phyloP scores from a whole-genome alignment of 2,797 vertebrate genomes.

The Ceryle rudis region DNA sequence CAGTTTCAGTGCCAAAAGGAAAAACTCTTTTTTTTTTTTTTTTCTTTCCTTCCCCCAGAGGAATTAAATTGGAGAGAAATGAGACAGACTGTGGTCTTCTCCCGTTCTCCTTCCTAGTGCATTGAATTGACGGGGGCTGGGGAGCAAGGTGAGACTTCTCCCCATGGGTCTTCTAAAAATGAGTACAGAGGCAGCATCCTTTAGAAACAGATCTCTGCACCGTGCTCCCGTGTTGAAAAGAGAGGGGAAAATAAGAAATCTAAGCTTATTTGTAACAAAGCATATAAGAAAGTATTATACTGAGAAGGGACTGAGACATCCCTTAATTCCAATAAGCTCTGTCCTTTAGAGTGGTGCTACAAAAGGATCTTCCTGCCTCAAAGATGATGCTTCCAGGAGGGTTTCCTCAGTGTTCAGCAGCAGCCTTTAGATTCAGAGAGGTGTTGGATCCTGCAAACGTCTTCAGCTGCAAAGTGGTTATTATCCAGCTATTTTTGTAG shows the following conservation, averaged over 20 bases:
- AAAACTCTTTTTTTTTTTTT: background rate
- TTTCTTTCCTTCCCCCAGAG: background rate
- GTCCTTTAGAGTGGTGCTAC: conserved; percentile 17
- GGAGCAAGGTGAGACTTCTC: background rate
- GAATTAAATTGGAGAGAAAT: background rate
- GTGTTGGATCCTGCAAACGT: background rate
- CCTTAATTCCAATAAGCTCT: conserved; percentile 61
- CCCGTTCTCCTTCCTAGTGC: background rate
- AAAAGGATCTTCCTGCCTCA: conserved; percentile 36
- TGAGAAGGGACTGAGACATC: conserved; percentile 36
- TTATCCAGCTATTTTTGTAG: conserved; percentile 60
- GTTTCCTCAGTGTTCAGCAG: background rate
- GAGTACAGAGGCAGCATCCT: background rate
- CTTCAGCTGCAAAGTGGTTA: conserved; percentile 42
- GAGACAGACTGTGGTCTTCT: background rate
- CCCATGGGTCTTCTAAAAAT: background rate
- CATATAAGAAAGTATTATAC: conserved; percentile 50
- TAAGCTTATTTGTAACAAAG: conserved; percentile 44
- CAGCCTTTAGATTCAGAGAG: conserved; percentile 11
- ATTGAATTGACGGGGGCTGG: background rate
- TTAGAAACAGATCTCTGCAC: background rate
- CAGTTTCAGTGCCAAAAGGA: background rate
- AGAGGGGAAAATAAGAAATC: background rate
- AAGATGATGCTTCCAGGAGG: conserved; percentile 49
- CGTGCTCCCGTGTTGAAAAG: background rate